Conservation (phyloP, 2,113 vertebrate species). For the Rhagologus leucostigma region DNA sequence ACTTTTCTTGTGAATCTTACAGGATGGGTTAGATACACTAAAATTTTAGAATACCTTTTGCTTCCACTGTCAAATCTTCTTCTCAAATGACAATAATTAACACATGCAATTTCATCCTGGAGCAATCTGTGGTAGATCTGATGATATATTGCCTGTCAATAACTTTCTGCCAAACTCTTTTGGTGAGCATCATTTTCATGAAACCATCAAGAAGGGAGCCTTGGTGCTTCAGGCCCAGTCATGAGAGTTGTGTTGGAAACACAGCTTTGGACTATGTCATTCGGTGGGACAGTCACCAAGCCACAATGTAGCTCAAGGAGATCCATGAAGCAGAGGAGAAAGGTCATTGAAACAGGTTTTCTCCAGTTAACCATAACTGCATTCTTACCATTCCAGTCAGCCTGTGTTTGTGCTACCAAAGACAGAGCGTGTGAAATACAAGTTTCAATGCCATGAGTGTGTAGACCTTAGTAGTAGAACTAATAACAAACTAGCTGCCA, state of each 20-base stretch:
- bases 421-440: background rate
- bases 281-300: background rate
- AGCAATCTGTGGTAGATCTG: background rate
- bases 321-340: background rate
- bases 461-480: background rate
- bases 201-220: background rate
- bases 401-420: background rate
- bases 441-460: background rate
- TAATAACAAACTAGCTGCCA: background rate
- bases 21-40: background rate
- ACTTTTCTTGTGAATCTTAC: background rate
- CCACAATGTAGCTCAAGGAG: background rate
- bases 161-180: background rate
- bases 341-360: background rate
- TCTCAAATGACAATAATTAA: background rate
- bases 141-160: background rate
- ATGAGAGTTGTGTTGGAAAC: background rate
- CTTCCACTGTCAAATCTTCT: background rate
- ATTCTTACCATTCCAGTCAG: background rate
- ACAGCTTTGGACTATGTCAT: background rate
- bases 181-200: background rate
- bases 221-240: background rate
- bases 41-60: background rate
- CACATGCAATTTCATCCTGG: background rate
- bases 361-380: background rate